phyloP scores from a whole-genome alignment of 2,797 vertebrate genomes.

The Dryobates pubescens region DNA sequence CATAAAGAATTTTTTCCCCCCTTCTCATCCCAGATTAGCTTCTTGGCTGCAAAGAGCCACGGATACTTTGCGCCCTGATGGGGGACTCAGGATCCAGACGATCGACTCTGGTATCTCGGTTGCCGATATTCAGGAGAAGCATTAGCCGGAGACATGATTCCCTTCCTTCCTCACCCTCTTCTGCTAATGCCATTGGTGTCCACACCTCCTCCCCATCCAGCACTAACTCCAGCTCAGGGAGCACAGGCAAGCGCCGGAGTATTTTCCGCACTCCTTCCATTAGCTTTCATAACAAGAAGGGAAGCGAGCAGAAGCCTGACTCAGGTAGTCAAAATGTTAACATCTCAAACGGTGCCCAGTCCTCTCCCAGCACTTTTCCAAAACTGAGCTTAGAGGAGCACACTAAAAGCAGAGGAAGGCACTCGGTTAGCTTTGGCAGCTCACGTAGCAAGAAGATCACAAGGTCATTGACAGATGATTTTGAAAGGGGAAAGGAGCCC shows the following conservation, averaged over 20 bases:
- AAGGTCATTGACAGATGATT: slow-evolving; percentile 93
- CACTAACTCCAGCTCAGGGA: slow-evolving; percentile 97
- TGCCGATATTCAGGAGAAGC: slow-evolving; percentile 96
- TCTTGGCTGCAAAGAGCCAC: slow-evolving; percentile 38
- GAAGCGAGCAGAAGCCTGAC: slow-evolving; percentile 81
- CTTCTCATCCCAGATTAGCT: slow-evolving; percentile 50
- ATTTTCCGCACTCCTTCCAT: slow-evolving; percentile 95
- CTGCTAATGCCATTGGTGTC: slow-evolving; percentile 86
- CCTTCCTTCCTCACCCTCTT: slow-evolving; percentile 96
- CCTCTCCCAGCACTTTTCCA: slow-evolving; percentile 75
- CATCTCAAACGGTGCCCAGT: slow-evolving; percentile 79
- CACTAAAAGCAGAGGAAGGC: slow-evolving; percentile 83
- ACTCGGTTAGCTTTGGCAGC: slow-evolving; percentile 89
- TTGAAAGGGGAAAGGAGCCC: slow-evolving; percentile 85
- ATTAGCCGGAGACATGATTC: slow-evolving; percentile 91
- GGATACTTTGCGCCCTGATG: slow-evolving; percentile 80
- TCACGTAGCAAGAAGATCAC: slow-evolving; percentile 92
- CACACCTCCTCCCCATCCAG: slow-evolving; percentile 97
- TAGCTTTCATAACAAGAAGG: slow-evolving; percentile 89
- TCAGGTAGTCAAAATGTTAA: slow-evolving; percentile 74
- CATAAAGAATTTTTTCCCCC: too few relatives aligned
- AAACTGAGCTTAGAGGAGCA: slow-evolving; percentile 80
- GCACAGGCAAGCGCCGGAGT: slow-evolving; percentile 92
- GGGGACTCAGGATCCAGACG: slow-evolving; percentile 92
- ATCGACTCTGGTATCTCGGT: slow-evolving; percentile 93